Evolutionary conservation across 2,888 invertebrate species (phyloP).

Genomic region (Aproaerema taeniolella): DNA sequence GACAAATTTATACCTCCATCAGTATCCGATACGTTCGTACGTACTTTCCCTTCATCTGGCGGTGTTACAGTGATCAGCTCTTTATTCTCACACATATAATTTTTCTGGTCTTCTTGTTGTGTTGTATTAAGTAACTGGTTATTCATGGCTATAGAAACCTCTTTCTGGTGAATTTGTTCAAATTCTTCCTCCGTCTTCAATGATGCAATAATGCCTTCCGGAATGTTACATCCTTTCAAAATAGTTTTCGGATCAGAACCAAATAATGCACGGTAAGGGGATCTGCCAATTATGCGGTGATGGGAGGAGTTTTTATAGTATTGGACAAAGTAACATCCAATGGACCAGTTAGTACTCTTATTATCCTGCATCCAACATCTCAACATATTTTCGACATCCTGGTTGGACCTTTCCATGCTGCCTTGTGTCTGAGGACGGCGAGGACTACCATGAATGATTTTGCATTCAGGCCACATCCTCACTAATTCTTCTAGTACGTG

Average conservation of each 20-base stretch:
- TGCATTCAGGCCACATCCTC: slow-evolving; percentile 24
- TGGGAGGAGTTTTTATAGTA: slow-evolving; percentile 27
- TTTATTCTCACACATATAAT: not conserved
- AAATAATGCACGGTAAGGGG: slow-evolving; percentile 30
- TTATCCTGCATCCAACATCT: slow-evolving; percentile 30
- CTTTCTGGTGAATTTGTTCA: not conserved
- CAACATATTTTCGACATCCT: slow-evolving; percentile 30
- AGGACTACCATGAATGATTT: slow-evolving; percentile 23
- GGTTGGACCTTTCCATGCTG: slow-evolving; percentile 20
- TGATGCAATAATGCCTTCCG: slow-evolving; percentile 7
- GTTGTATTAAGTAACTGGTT: not conserved
- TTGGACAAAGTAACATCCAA: slow-evolving; percentile 29
- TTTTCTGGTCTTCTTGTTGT: not conserved
- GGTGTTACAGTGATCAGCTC: not conserved
- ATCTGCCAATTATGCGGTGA: slow-evolving; percentile 22
- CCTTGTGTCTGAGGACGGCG: slow-evolving; percentile 20
- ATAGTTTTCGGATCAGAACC: slow-evolving; percentile 22
- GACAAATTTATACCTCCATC: no score
- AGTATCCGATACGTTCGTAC: no score
- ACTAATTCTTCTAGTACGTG: slow-evolving; percentile 24
- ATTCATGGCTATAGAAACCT: not conserved
- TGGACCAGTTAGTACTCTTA: slow-evolving; percentile 28
- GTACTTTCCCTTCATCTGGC: not conserved
- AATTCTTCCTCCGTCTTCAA: slow-evolving; percentile 3
- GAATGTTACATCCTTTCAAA: slow-evolving; percentile 11